Conservation (phyloP, 1,140 invertebrate species). For the Hetaerina americana region DNA sequence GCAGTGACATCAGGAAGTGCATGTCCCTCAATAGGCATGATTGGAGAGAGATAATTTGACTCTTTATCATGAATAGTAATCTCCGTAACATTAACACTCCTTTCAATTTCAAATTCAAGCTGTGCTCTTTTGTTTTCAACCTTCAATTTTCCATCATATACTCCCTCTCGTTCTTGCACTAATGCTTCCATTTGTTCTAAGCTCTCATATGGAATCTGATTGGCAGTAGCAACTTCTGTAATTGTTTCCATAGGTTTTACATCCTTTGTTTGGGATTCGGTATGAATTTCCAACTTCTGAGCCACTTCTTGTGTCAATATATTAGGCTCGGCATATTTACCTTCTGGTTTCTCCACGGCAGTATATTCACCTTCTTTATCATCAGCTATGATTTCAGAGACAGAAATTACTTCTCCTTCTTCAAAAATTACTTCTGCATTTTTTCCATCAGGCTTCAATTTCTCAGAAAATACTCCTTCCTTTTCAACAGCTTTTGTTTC, state of each 20-base stretch:
- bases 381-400: not conserved
- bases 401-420: not conserved
- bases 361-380: conserved; percentile 10
- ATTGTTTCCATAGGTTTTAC: not conserved
- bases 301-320: conserved; percentile 19
- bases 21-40: conserved; percentile 25
- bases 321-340: conserved; percentile 7
- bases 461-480: not conserved
- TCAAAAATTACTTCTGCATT: not conserved
- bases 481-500: not conserved
- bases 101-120: not conserved
- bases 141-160: not conserved
- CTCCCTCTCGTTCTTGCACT: not conserved
- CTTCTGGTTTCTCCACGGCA: conserved; percentile 16
- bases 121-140: not conserved
- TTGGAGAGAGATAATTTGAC: conserved; percentile 1
- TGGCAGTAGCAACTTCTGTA: not conserved
- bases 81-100: conserved; percentile 18
- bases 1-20: conserved; percentile 29
- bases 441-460: not conserved
- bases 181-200: not conserved
- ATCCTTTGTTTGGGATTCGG: not conserved
- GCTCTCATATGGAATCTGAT: not conserved
- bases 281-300: not conserved
- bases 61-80: conserved; percentile 26